Conservation (phyloP, 2,113 vertebrate genomes). For the Eublepharis macularius region DNA sequence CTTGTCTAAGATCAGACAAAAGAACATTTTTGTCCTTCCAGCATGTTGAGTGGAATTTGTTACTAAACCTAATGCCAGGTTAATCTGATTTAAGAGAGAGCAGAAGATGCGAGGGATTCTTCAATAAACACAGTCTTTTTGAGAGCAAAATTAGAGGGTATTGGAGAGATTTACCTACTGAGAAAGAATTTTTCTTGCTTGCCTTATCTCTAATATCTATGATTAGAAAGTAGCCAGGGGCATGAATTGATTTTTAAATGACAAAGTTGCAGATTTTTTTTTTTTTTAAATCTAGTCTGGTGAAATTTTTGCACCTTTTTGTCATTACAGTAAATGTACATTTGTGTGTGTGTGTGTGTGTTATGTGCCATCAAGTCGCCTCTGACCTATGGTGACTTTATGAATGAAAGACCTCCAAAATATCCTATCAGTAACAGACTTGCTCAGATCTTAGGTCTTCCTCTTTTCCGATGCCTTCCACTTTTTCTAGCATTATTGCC, state of each 20-base stretch:
- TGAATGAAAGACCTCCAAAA: too few species aligned
- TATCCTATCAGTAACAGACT: too few species aligned
- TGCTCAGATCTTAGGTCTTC: too few species aligned
- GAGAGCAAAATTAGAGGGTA: constrained; percentile 34
- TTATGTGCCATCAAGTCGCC: too few species aligned
- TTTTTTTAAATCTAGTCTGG: fast-evolving
- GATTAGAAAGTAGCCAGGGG: not conserved
- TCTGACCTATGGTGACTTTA: too few species aligned
- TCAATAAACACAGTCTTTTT: constrained; percentile 28
- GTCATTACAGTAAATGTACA: not conserved
- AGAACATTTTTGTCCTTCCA: constrained; percentile 41
- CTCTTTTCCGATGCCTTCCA: too few species aligned
- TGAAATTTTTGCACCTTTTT: not conserved
- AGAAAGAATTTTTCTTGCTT: not conserved
- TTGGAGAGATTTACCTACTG: constrained; percentile 11
- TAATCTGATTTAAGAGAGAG: constrained; percentile 49
- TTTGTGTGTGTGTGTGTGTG: too few species aligned
- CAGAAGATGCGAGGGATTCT: constrained; percentile 30
- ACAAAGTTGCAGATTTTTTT: not conserved
- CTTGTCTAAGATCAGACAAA: constrained; percentile 61
- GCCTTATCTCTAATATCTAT: not conserved
- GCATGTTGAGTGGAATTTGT: constrained; percentile 51
- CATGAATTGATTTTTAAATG: not conserved
- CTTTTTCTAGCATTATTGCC: too few species aligned
- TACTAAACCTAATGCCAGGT: constrained; percentile 43